phyloP scores from a whole-genome alignment of 2,113 vertebrate genomes.

The Ardeotis arabs region DNA sequence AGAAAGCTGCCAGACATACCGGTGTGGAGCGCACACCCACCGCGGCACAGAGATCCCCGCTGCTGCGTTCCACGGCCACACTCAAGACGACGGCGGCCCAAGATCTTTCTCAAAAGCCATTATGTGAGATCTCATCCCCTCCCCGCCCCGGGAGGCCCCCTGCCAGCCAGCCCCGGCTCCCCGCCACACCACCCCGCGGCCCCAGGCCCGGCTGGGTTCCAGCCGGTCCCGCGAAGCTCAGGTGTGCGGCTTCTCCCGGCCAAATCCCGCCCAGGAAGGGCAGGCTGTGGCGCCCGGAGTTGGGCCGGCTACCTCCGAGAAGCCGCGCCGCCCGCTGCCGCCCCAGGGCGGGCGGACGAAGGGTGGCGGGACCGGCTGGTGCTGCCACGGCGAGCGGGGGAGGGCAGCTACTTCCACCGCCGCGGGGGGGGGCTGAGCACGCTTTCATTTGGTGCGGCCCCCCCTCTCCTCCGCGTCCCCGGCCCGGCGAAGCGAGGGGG shows the following conservation, averaged over 20 bases:
- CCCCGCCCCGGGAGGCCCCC: too few species aligned
- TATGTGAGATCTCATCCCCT: rapidly evolving
- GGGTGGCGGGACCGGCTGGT: too few species aligned
- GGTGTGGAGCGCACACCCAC: rapidly evolving
- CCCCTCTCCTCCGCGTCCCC: neutral
- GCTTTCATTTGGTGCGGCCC: rapidly evolving
- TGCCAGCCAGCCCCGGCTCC: neutral
- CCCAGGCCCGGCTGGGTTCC: too few species aligned
- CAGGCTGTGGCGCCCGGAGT: neutral
- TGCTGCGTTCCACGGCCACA: rapidly evolving
- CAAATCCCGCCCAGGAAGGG: neutral
- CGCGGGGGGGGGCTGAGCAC: rapidly evolving
- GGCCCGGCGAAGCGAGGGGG: too few species aligned
- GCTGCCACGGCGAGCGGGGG: neutral
- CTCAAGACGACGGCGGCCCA: rapidly evolving
- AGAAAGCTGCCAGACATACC: neutral
- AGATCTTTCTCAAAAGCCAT: rapidly evolving
- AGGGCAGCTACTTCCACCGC: neutral
- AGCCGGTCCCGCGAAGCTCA: neutral
- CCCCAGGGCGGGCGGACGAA: neutral
- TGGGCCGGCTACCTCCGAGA: too few species aligned
- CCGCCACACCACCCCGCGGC: neutral
- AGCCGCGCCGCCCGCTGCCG: neutral
- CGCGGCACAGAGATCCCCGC: rapidly evolving
- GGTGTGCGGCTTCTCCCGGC: neutral